Percentiles rank a stretch among this genome's conserved stretches.
These are phyloP conservation scores for Gopherus flavomarginatus DNA, from an alignment of 2,113 vertebrate species.

Conservation along the genomic window DNA sequence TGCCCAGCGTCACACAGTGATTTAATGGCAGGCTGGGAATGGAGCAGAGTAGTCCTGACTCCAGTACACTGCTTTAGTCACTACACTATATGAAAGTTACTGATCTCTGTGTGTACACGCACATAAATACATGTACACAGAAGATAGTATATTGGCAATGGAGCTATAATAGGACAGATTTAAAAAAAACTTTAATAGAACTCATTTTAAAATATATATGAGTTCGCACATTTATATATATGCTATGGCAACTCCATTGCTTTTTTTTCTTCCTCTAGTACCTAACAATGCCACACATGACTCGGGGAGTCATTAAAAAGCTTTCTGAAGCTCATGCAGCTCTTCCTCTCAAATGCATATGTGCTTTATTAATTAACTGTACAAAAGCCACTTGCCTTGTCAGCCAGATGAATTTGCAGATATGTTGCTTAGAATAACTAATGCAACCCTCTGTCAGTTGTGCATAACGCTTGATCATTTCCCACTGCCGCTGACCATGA, in stretches of 20 bases:
- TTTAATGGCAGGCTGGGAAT: neutral
- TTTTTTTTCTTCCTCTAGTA: neutral
- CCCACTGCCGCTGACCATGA: neutral
- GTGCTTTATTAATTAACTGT: neutral
- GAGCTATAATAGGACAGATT: neutral
- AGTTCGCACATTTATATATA: neutral
- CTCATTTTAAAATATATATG: neutral
- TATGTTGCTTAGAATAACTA: neutral
- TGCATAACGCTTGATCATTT: accelerated
- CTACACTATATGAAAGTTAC: neutral
- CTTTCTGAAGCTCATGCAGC: neutral
- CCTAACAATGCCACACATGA: neutral
- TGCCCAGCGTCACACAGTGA: neutral
- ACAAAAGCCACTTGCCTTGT: neutral
- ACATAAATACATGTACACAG: neutral
- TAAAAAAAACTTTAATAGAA: neutral
- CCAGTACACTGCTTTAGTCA: neutral
- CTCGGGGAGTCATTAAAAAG: neutral
- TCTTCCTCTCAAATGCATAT: neutral
- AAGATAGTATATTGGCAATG: accelerated
- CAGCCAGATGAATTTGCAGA: neutral
- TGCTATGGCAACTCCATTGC: neutral
- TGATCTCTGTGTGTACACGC: neutral
- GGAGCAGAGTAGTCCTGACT: neutral
- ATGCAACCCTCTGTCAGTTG: accelerated